Conservation (phyloP, 2,797 vertebrate species). For the Morelia viridis region DNA sequence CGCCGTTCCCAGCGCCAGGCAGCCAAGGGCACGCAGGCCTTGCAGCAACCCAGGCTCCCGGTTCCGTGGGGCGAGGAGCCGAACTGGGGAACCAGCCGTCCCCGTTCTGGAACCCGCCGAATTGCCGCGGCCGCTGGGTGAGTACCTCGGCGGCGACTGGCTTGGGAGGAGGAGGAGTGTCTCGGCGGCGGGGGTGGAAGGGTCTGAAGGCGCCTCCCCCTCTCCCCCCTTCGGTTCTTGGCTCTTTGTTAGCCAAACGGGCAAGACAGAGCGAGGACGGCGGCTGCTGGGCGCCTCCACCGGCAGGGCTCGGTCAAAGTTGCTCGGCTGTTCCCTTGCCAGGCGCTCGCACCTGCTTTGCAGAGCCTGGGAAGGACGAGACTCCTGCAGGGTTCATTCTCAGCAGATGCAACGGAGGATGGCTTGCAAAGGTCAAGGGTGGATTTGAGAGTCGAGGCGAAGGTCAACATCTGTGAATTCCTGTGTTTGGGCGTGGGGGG, state of each 20-base stretch:
- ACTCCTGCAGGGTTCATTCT: background rate
- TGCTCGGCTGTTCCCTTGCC: background rate
- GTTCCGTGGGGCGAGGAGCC: conserved; percentile 24
- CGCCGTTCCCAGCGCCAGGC: conserved; percentile 1
- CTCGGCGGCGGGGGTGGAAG: background rate
- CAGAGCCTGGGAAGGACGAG: background rate
- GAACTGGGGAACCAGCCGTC: conserved; percentile 4
- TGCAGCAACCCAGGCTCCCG: conserved; percentile 28
- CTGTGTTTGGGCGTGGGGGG: background rate
- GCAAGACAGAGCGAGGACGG: background rate
- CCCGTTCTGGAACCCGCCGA: background rate
- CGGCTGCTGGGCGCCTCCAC: background rate
- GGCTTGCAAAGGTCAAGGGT: background rate
- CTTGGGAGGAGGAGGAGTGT: background rate
- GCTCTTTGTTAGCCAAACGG: background rate
- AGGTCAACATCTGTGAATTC: background rate
- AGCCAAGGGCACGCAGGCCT: conserved; percentile 48
- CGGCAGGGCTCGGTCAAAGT: background rate
- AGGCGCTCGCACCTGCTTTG: background rate
- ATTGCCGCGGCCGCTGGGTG: conserved; percentile 34
- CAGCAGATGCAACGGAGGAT: background rate
- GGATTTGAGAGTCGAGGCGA: background rate
- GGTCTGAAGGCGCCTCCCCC: conserved; percentile 33
- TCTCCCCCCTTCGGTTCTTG: background rate
- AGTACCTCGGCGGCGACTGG: conserved; percentile 50